Base-by-base conservation (phyloP, 2,797 vertebrate genomes). In the Microctenopoma stevenorrisi region DNA sequence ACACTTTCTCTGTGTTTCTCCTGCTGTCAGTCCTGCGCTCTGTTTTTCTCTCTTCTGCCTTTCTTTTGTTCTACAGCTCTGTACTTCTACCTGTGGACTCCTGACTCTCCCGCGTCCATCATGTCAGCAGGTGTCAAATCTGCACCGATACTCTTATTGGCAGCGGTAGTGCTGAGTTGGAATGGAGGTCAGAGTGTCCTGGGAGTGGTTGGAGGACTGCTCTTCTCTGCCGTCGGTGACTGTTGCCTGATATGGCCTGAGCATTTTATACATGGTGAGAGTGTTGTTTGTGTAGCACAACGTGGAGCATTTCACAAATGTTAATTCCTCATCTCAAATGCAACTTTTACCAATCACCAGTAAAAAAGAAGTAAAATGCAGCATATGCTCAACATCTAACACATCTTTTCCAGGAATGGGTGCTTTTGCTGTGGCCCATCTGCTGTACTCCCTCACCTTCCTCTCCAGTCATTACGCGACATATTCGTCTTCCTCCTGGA, bases 161-260 rank as follows among this genome's bases (percentile, higher is more conserved):
- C 79, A 0, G 54, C 72, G 1, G 74, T 87, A 2, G 92, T 96
- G 71, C 53, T 92, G 68, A 78, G 72, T 3, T 88, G 93, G 83
- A 72, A 81, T 2, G 84, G 90, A 7, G 67, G 83, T 2, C 30
- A 59, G 50, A 93, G 89, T 62, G 30, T 93, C 8, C 70, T 86
- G 64, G 91, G 93, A 44, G 91, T 96, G 72, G 90, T 85, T 0
- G 90, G 84, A 9, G 96, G 94, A 2, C 91, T 97, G 2, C 5
- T 96, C 28, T 92, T 94, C 69, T 96, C 96, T 0, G 93, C 93
- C 0, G 78, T 92, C 0, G 96, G 96, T 1, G 96, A 97, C 54
- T 70, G 62, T 67, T 96, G 93, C 83, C 92, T 98, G 9, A 54
- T 96, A 15, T 98, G 96, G 96, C 90, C 91, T 0, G 82, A 94